A percentile compares a stretch with the other conserved stretches of the same genome.
phyloP scores from a whole-genome alignment of 2,113 vertebrate genomes.

The Pedionomus torquatus region DNA sequence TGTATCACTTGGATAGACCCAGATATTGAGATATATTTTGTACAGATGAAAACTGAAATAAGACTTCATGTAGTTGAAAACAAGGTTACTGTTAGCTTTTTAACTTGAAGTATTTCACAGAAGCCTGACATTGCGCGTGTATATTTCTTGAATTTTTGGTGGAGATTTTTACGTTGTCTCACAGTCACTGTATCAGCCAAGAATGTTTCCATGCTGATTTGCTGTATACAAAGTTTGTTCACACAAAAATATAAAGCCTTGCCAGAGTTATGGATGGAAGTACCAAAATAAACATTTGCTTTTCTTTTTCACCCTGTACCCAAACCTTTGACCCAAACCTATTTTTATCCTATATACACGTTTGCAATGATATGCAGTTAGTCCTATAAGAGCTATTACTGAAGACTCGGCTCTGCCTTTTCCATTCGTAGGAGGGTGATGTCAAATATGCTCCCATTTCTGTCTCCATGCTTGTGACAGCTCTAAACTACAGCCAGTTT shows the following conservation, averaged over 20 bases:
- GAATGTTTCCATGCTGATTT: conserved; percentile 24
- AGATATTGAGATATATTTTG: conserved; percentile 50
- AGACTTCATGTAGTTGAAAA: conserved; percentile 59
- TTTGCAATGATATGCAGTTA: conserved; percentile 54
- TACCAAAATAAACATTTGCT: conserved; percentile 39
- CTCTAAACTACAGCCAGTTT: conserved; percentile 82
- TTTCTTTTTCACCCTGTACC: conserved; percentile 4
- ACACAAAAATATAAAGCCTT: conserved; percentile 21
- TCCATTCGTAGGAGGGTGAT: conserved; percentile 69
- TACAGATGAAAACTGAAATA: conserved; percentile 63
- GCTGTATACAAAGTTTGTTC: background rate
- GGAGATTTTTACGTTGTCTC: background rate
- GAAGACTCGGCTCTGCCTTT: conserved; percentile 67
- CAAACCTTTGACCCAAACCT: conserved; percentile 26
- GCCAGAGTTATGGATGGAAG: conserved; percentile 31
- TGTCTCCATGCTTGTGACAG: conserved; percentile 72
- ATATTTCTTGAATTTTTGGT: conserved; percentile 39
- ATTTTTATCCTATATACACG: conserved; percentile 53
- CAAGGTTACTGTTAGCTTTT: conserved; percentile 53
- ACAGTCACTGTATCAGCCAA: background rate
- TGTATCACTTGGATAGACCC: conserved; percentile 40
- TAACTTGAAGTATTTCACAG: conserved; percentile 32
- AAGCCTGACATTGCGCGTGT: background rate
- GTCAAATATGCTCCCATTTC: conserved; percentile 78
- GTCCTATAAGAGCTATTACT: conserved; percentile 72